Conservation (phyloP, 2,888 invertebrate species). For the Leptogaster cylindrica region DNA sequence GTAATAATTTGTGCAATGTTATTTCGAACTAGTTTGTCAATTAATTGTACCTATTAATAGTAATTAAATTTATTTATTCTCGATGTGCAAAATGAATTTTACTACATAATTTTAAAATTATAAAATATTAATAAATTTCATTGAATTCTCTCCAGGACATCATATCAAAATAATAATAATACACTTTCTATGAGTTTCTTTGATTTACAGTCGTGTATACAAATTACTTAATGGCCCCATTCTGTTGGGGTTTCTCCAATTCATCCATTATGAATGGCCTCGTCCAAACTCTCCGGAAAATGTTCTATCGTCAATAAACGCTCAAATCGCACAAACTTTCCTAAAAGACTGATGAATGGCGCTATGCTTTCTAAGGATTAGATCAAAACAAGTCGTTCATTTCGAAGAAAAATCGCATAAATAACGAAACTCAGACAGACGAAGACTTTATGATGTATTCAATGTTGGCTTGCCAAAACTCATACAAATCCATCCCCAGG, state of each 20-base stretch:
- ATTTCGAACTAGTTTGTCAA: too few relatives aligned
- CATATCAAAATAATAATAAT: too few relatives aligned
- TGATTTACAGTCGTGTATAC: too few relatives aligned
- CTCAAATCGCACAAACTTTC: constrained; percentile 35
- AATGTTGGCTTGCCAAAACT: constrained; percentile 40
- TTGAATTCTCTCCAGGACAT: too few relatives aligned
- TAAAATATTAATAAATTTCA: too few relatives aligned
- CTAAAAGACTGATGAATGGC: constrained; percentile 28
- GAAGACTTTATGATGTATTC: constrained; percentile 39
- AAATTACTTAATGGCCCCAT: constrained; percentile 37
- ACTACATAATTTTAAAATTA: too few relatives aligned
- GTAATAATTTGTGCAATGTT: too few relatives aligned
- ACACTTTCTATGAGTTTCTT: too few relatives aligned
- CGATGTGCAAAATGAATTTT: too few relatives aligned
- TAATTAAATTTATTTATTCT: too few relatives aligned
- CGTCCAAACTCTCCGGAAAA: constrained; percentile 34
- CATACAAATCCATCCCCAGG: constrained; percentile 32
- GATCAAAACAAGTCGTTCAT: constrained; percentile 42
- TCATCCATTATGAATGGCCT: constrained; percentile 28
- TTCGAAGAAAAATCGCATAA: constrained; percentile 24
- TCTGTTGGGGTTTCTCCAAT: constrained; percentile 20
- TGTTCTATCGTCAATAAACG: constrained; percentile 38
- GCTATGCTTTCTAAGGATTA: constrained; percentile 17
- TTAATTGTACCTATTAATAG: too few relatives aligned
- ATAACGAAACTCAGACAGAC: constrained; percentile 18